phyloP scores from a whole-genome alignment of 1,140 invertebrate species.

The Anagrus nilaparvatae region DNA sequence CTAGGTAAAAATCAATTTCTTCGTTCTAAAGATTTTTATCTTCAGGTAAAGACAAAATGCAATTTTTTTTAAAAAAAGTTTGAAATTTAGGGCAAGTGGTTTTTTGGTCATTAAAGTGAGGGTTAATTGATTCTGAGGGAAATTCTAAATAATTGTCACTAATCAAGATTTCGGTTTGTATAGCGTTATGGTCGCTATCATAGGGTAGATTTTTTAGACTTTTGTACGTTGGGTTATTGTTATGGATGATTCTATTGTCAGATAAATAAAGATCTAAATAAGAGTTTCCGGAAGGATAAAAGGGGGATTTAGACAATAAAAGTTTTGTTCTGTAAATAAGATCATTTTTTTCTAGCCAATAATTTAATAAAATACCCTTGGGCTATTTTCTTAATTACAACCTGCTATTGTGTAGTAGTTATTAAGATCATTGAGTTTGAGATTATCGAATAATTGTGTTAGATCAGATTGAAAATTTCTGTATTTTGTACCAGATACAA shows the following conservation, averaged over 20 bases:
- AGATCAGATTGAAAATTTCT: background rate
- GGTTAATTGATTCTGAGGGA: background rate
- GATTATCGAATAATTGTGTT: background rate
- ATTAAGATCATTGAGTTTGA: constrained; percentile 2
- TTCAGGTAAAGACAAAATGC: background rate
- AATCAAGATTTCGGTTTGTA: background rate
- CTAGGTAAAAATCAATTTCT: constrained; percentile 6
- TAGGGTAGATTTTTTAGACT: background rate
- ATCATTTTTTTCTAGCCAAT: background rate
- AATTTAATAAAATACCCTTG: background rate
- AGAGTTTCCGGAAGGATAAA: background rate
- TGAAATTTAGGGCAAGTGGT: constrained; percentile 5
- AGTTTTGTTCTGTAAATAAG: background rate
- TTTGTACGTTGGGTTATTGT: background rate
- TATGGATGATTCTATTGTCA: constrained; percentile 1
- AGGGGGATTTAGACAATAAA: background rate
- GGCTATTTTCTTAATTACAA: background rate
- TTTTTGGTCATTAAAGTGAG: constrained; percentile 1
- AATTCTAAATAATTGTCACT: background rate
- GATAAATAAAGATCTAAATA: background rate
- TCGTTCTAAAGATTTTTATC: constrained; percentile 5
- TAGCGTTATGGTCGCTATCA: constrained; percentile 10
- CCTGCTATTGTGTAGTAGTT: constrained; percentile 10
- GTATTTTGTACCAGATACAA: background rate
- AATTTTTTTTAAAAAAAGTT: constrained; percentile 3